Base-by-base conservation (phyloP, 1,140 invertebrate genomes). In the Ceratina japonica region DNA sequence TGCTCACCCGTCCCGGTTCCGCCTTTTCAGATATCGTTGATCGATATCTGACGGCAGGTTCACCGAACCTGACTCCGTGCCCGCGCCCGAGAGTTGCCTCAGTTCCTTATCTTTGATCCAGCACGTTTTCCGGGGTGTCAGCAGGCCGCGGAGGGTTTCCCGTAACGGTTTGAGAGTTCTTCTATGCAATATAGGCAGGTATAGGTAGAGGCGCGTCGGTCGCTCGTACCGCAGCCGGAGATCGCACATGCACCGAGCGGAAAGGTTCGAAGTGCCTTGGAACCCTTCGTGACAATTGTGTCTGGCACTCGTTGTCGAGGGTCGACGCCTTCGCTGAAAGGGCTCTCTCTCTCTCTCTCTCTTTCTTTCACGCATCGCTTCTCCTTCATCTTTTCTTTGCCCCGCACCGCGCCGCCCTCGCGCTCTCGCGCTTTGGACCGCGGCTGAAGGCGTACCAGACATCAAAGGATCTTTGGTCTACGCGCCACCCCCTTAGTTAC, bases 401-500 rank as follows among this genome's bases (percentile, higher is more conserved):
- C 37, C 37, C 52, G 64, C n/a, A n/a, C 59, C 52, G 62, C 70
- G 78, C 70, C 16, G 69, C 31, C 31, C 51, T 75, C 76, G 44
- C 61, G 79, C 73, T 79, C 73, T 79, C 71, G 65, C 73, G 61
- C 80, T 74, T 65, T 98, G 97, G 79, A 97, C 96, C 37, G 94
- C 54, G 54, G 15, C 0, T 97, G 97, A 69, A 98, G 91, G 24
- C 96, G 91, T 86, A 97, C 96, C 89, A 97, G 95, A 83, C 95
- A 84, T 89, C 86, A 89, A 90, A 90, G 89, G 82, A 87, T 63
- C 76, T 82, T 80, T 81, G 65, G 70, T 83, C 37, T 44, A 81
- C 31, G 13, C 79, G 51, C 51, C 68, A 73, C 65, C 80, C 65
- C n/a, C 78, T 71, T 70, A 65, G 54, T 84, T 65, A 74, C 56